These are phyloP conservation scores for Epizoanthus stellaris DNA, from an alignment of 92 coral and sea anemone species.

Conservation along the genomic window DNA sequence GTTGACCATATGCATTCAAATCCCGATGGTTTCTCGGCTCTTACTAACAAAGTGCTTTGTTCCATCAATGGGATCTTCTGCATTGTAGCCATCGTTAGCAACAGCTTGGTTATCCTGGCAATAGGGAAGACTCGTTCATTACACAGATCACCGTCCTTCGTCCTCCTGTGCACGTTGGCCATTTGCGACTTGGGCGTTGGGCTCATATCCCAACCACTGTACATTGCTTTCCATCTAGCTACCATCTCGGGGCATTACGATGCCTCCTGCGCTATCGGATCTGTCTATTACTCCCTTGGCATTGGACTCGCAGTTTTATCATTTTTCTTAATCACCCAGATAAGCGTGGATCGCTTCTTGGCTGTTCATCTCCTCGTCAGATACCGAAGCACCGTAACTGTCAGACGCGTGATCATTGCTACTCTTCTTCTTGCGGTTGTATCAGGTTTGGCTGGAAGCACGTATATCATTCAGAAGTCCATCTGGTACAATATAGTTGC, in stretches of 20 bases:
- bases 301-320: slow-evolving; percentile 28
- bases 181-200: slow-evolving; percentile 24
- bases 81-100: slow-evolving; percentile 14
- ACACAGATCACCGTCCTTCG: slow-evolving; percentile 23
- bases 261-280: slow-evolving; percentile 5
- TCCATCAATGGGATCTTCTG: slow-evolving; percentile 11
- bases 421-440: neutral
- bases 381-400: slow-evolving; percentile 19
- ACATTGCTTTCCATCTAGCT: neutral
- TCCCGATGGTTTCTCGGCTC: neutral
- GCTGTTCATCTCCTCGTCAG: slow-evolving; percentile 22
- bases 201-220: slow-evolving; percentile 29
- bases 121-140: slow-evolving; percentile 20
- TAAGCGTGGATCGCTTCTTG: slow-evolving; percentile 34
- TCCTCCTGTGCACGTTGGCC: slow-evolving; percentile 10
- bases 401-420: neutral
- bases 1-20: neutral
- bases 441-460: slow-evolving; percentile 6
- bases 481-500: slow-evolving; percentile 13
- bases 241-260: neutral
- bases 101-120: slow-evolving; percentile 29
- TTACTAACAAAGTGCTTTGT: slow-evolving; percentile 16
- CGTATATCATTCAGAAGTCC: slow-evolving; percentile 17
- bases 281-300: slow-evolving; percentile 22
- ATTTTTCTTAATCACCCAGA: slow-evolving; percentile 20